Base-by-base conservation (phyloP, 2,113 vertebrate species). In the Triplophysa dalaica region DNA sequence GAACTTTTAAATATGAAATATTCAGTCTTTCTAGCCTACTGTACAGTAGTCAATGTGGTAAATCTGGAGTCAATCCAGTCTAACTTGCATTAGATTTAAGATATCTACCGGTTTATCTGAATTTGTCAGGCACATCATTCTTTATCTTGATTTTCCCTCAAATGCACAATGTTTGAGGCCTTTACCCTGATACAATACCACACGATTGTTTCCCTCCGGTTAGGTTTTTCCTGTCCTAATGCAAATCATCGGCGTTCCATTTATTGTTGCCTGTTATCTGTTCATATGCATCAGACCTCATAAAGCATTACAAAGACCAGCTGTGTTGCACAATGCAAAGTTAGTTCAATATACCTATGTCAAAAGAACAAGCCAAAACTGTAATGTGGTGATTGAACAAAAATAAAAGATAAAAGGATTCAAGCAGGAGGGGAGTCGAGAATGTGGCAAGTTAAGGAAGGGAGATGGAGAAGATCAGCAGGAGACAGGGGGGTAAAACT, bases 391-490 rank as follows among this genome's bases (percentile, higher is more conserved):
- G 33, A 29, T 61, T 43, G 21, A 61, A 61, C 43, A 6, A 29
- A 41, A n/a, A 43, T 8, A 33, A 38, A 52, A 70, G 48, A 43
- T 19, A 19, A 22, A 14, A 68, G n/a, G 17, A 33, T 66, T 24
- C 2, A 8, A 77, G 67, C 11, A 3, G 21, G 54, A 60, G 69
- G 1, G 22, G 70, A 9, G 19, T 22, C 70, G 65, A 63, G 16
- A 45, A 33, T 66, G 33, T 16, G 17, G 69, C 60, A 43, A 61
- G 33, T 45, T 16, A 52, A 77, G 80, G 80, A 77, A 85, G 83
- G 77, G 77, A 85, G 80, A 80, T 82, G 61, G 62, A 74, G 70
- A 72, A 56, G 17, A n/a, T 63, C 54, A 16, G 16, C 62, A 62
- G 16, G 24, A 78, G 21, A 74, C 68, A 52, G 50, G 12, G 12